These are phyloP conservation scores for Micrasema longulum DNA, from an alignment of 1,140 invertebrate genomes.

Conservation along the genomic window DNA sequence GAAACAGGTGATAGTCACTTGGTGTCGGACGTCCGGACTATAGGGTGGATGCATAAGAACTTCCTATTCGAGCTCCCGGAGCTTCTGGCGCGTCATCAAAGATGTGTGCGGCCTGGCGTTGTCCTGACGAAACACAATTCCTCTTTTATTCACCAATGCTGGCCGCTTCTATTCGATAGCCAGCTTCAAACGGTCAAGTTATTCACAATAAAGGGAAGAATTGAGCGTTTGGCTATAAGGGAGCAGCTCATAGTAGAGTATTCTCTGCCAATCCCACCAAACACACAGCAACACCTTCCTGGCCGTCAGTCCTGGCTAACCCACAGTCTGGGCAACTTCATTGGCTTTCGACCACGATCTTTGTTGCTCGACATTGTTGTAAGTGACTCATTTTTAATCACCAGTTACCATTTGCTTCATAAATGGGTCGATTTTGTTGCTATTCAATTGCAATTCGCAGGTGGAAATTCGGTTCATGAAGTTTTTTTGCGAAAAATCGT, in stretches of 20 bases:
- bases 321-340: background rate
- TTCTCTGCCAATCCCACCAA: background rate
- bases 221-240: too few species aligned
- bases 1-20: too few species aligned
- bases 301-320: background rate
- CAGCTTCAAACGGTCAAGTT: conserved; percentile 15
- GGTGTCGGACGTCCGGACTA: conserved; percentile 10
- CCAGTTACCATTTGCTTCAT: too few species aligned
- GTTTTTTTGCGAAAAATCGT: too few species aligned
- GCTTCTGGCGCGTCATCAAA: conserved; percentile 24
- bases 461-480: too few species aligned
- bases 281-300: background rate
- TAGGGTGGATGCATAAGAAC: conserved; percentile 21
- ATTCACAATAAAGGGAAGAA: too few species aligned
- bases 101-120: conserved; percentile 14
- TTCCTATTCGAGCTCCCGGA: conserved; percentile 4
- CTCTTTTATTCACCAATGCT: conserved; percentile 10
- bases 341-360: too few species aligned
- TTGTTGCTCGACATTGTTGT: too few species aligned
- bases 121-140: conserved; percentile 15
- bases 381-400: too few species aligned
- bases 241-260: conserved; percentile 2
- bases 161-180: conserved; percentile 9
- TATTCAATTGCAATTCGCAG: too few species aligned
- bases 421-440: too few species aligned